These are phyloP conservation scores for Leptatherina wallacei DNA, from an alignment of 2,797 vertebrate genomes.

Conservation along the genomic window DNA sequence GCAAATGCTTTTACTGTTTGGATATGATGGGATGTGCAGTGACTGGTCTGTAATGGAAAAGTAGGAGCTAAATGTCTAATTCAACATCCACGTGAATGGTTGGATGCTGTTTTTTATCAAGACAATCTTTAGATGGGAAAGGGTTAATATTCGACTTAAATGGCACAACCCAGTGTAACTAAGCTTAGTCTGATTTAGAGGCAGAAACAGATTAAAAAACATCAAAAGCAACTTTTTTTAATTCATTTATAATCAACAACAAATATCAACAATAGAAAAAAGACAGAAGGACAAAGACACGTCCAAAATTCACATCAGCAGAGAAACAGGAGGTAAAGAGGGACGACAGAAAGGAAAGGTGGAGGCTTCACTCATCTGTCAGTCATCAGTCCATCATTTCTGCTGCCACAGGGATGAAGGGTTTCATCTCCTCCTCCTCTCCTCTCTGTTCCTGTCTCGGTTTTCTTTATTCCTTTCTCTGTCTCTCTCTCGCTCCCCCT, in stretches of 20 bases:
- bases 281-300: slow-evolving; percentile 13
- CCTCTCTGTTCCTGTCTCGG: slow-evolving; percentile 67
- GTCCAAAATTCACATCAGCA: slow-evolving; percentile 24
- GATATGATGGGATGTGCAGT: no score
- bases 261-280: slow-evolving; percentile 50
- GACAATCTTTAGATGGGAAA: neutral
- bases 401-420: slow-evolving; percentile 15
- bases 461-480: slow-evolving; percentile 72
- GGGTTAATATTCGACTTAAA: neutral
- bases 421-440: slow-evolving; percentile 61
- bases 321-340: slow-evolving; percentile 17
- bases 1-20: neutral
- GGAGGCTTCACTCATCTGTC: slow-evolving; percentile 10
- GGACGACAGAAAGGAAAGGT: slow-evolving; percentile 25
- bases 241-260: slow-evolving; percentile 41
- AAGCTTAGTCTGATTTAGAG: neutral
- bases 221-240: slow-evolving; percentile 34
- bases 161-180: neutral
- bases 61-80: no score
- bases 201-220: slow-evolving; percentile 48
- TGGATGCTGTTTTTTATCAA: neutral
- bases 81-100: no score
- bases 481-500: slow-evolving; percentile 28
- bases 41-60: no score
- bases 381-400: slow-evolving; percentile 48